phyloP scores from a whole-genome alignment of 2,888 invertebrate genomes.

The Petrolisthes manimaculis region DNA sequence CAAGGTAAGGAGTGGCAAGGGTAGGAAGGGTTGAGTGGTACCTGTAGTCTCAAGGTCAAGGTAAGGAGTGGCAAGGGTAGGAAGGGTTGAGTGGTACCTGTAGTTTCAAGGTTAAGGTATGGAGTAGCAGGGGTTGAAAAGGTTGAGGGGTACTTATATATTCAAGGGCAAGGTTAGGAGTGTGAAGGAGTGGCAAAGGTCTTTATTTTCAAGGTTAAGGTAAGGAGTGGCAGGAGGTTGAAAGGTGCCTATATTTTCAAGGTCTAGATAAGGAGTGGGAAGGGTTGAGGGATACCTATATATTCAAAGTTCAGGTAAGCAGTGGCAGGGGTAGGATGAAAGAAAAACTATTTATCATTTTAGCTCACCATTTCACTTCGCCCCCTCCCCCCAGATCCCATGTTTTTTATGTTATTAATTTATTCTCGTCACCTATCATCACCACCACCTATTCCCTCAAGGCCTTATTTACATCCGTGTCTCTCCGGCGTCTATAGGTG shows the following conservation, averaged over 20 bases:
- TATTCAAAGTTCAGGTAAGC: neutral
- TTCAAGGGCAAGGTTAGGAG: neutral
- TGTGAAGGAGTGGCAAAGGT: neutral
- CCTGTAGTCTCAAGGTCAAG: neutral
- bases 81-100: neutral
- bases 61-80: neutral
- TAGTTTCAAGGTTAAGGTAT: neutral
- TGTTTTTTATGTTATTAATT: neutral
- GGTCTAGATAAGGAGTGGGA: neutral
- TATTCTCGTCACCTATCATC: neutral
- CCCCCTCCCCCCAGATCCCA: neutral
- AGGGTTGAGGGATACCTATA: neutral
- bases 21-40: neutral
- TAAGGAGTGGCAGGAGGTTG: neutral
- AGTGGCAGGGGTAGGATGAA: neutral
- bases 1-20: neutral
- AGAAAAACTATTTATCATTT: neutral
- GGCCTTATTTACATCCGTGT: neutral
- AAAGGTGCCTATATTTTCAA: neutral
- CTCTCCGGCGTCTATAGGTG: slow-evolving; percentile 41
- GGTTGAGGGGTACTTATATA: neutral
- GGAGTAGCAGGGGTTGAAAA: too few species aligned
- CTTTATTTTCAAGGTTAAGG: too few species aligned
- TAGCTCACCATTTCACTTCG: too few species aligned
- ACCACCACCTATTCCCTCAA: neutral